Evolutionary conservation across 2,888 invertebrate genomes (phyloP), one percentile per base, ranked within the genome.

Genomic region (Cosmorhoe ocellata): DNA sequence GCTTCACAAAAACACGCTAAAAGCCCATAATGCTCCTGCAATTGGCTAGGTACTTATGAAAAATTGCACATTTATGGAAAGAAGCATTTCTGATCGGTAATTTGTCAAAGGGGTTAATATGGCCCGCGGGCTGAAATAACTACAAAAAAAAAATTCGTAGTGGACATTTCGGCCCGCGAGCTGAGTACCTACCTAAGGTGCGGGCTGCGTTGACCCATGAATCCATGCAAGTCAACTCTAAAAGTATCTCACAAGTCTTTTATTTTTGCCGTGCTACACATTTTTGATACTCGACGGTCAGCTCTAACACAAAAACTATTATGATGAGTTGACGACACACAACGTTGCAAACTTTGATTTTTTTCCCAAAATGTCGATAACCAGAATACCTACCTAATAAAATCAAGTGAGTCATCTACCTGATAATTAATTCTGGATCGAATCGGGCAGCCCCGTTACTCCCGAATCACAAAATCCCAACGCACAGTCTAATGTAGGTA

Each of bases 1-100:
- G 73, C 73, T 44, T 71, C 61, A 55, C 48, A 61, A 61, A 63
- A 58, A 64, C 63, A 64, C 59, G 53, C 44, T 52, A 48, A 49
- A 53, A 40, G 28, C 30, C 31, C 50, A 53, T 59, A 66, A 61
- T 62, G 52, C 56, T 40, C 55, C 51, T 24, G 34, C 42, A 51
- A 51, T 56, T 49, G 42, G 8, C 13, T 14, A 24, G 13, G 31
- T 3, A 27, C 12, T n/a, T n/a, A 27, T n/a, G 24, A 27, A 47
- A 40, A 40, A 45, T 27, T 49, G 32, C 40, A 45, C 40, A n/a
- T 26, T 34, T 36, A 12, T 28, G 11, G 12, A 33, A 32, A 31
- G 18, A 4, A 31, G 37, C 12, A 33, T 28, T 12, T 30, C 28
- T 22, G 9, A 12, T 18, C 33, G 33, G 30, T 31, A 8, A 32